Evolutionary conservation across 1,140 invertebrate species (phyloP).

Genomic region (Hylyphantes graminicola): DNA sequence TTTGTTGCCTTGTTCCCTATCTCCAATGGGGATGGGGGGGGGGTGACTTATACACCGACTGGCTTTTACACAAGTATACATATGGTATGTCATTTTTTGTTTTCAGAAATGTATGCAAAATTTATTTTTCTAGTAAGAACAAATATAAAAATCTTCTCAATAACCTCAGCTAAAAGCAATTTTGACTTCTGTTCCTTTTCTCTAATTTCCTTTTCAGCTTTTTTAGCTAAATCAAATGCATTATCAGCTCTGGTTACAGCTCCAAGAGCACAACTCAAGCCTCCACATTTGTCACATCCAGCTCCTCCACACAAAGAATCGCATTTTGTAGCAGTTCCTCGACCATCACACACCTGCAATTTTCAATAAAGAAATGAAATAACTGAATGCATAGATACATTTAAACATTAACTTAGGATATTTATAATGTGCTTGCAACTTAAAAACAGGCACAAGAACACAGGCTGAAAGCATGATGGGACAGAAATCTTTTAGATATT

Average conservation of each 20-base stretch:
- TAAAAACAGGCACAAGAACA: background rate
- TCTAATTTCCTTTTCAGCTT: constrained; percentile 82
- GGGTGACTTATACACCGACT: no score
- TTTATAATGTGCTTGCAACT: background rate
- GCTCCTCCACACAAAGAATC: constrained; percentile 93
- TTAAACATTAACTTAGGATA: background rate
- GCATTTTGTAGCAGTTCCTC: constrained; percentile 80
- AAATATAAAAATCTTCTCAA: background rate
- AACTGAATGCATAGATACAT: background rate
- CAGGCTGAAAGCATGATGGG: background rate
- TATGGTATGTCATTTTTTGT: no score
- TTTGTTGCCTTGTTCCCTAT: no score
- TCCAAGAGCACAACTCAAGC: constrained; percentile 87
- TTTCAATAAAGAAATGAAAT: background rate
- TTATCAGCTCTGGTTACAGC: constrained; percentile 87
- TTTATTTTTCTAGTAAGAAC: no score
- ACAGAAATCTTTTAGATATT: no score
- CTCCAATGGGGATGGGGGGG: no score
- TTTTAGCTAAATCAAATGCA: constrained; percentile 84
- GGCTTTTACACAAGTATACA: no score
- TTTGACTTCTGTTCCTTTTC: constrained; percentile 83
- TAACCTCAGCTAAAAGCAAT: constrained; percentile 71
- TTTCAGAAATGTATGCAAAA: no score
- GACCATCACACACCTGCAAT: constrained; percentile 84
- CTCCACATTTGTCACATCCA: constrained; percentile 88